These are phyloP conservation scores for Halcyon smyrnensis DNA, from an alignment of 2,797 vertebrate species.

Conservation along the genomic window DNA sequence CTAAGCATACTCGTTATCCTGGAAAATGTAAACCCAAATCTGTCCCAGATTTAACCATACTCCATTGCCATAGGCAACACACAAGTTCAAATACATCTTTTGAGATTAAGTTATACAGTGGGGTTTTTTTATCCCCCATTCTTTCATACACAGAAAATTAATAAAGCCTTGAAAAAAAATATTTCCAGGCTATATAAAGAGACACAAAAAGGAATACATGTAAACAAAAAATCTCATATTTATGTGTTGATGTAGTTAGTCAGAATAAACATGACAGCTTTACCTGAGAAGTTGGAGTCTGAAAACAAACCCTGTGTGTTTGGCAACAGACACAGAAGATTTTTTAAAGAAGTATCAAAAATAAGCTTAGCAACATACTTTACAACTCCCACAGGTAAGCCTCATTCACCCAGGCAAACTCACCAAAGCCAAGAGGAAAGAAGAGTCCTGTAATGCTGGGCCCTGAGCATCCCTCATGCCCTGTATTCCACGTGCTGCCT, in stretches of 20 bases:
- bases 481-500: neutral
- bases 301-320: conserved; percentile 67
- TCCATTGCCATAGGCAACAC: neutral
- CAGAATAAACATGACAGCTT: conserved; percentile 69
- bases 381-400: conserved; percentile 50
- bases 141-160: neutral
- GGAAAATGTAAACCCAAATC: neutral
- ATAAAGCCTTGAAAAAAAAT: conserved; percentile 1
- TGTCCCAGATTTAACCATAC: neutral
- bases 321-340: conserved; percentile 57
- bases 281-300: conserved; percentile 70
- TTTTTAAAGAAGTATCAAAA: conserved; percentile 30
- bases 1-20: neutral
- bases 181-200: conserved; percentile 39
- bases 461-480: neutral
- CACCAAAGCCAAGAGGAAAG: neutral
- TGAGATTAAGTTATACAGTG: neutral
- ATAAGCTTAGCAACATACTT: conserved; percentile 42
- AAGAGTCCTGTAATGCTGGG: neutral
- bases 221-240: conserved; percentile 68
- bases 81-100: neutral
- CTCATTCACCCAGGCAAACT: conserved; percentile 8
- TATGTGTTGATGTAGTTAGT: conserved; percentile 54
- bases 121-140: neutral
- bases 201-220: conserved; percentile 13